Base-by-base conservation (phyloP, 2,888 invertebrate species). In the Tiliacea citrago region DNA sequence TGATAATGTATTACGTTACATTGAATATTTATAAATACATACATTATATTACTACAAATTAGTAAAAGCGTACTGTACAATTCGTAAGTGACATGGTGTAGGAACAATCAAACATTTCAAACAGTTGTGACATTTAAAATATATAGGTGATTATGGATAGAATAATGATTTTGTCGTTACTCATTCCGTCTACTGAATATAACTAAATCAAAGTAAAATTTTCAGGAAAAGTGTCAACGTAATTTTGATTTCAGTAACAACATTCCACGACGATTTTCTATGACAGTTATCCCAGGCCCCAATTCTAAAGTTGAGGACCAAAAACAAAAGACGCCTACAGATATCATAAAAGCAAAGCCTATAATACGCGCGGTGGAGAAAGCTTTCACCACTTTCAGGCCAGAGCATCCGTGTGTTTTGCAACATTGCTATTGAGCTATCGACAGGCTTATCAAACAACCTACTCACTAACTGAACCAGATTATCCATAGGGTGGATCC, bases 291-390 rank as follows among this genome's bases (percentile, higher is more conserved):
- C 4, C 24, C 29, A 8, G 4, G 18, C 2, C 2, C 2, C 9
- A 35, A n/a, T 10, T 65, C 35, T 49, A 58, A 29, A 35, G 6
- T 13, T 16, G 6, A 10, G 9, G 4, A 66, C n/a, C 16, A 35
- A n/a, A 66, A 66, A n/a, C n/a, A n/a, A 66, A n/a, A 5, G 21
- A 47, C 81, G 81, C 83, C 83, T 77, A 55, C 16, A 74, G 2
- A 39, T 53, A 72, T 45, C 3, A 3, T 5, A 13, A 21, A 18
- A 60, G 83, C 83, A 81, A 84, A 63, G 3, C 3, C 8, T 35
- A 12, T 8, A 12, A 10, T 16, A 10, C 1, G 47, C 24, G 42
- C 6, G 3, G 18, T 2, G 12, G 73, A 57, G 60, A 84, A 81
- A 81, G 58, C 70, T 73, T 55, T 77, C 51, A 51, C 62, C 6